Evolutionary conservation across 2,113 vertebrate species (phyloP), one percentile per base, ranked within the genome.

Genomic region (Progne subis): DNA sequence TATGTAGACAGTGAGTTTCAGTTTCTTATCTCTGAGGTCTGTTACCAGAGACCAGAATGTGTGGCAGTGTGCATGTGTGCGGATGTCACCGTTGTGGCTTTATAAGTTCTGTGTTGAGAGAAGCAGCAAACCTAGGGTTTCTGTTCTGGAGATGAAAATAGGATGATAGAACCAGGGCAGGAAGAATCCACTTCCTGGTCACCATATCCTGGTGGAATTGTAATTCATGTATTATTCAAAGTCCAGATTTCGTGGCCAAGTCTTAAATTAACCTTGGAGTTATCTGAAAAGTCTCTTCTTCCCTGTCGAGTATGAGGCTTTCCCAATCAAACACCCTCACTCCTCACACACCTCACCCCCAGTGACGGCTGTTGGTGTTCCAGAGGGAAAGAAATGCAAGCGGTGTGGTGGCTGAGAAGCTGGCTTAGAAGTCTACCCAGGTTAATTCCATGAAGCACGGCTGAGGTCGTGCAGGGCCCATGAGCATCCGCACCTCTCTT

Each of bases 41-140:
- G 65, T 72, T 92, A n/a, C 39, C 65, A 50, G 82, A 77, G 41
- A 53, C 56, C 68, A 41, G 75, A 80, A 67, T 6, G 10, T 26
- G 43, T 9, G 2, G 64, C 2, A 0, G 39, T 15, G 44, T 20
- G 32, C 7, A 7, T 28, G 41, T 47, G 29, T 8, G 49, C 0
- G 0, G n/a, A 56, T 80, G 9, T 5, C 6, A 0, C 64, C 21
- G 4, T 19, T 26, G 59, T 32, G 81, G 34, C 47, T 82, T 28
- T 9, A 6, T 71, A 69, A 28, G 24, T 56, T 23, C 91, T 44
- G 69, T 72, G 77, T 3, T 29, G 39, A 23, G 34, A 31, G 55
- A 39, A 61, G 61, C 14, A 76, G 65, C 41, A 75, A 52, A 81
- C 37, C 85, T 18, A 28, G 52, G 72, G 32, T 37, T 61, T 44